These are phyloP conservation scores for Craterocephalus amniculus DNA, from an alignment of 2,797 vertebrate genomes.

Conservation along the genomic window DNA sequence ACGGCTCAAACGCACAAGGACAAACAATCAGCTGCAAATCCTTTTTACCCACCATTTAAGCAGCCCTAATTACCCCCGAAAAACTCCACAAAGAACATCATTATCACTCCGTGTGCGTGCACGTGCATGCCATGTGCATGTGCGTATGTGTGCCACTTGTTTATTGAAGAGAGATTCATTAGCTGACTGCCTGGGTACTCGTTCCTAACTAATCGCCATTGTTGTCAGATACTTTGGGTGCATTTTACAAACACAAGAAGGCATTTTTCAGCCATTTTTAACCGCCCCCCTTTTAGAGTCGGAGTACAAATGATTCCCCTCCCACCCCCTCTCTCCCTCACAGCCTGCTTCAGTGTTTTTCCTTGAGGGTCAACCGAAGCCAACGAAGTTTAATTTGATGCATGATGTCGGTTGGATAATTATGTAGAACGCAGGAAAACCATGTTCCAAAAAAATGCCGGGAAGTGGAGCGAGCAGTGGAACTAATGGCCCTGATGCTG, in stretches of 20 bases:
- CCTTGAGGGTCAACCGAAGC: slow-evolving; percentile 50
- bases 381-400: slow-evolving; percentile 69
- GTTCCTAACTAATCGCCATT: slow-evolving; percentile 64
- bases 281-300: neutral
- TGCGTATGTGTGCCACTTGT: slow-evolving; percentile 51
- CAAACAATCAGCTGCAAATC: slow-evolving; percentile 76
- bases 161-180: slow-evolving; percentile 73
- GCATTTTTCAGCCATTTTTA: slow-evolving; percentile 45
- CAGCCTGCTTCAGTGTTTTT: slow-evolving; percentile 27
- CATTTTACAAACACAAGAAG: slow-evolving; percentile 68
- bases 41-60: slow-evolving; percentile 68
- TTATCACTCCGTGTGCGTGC: slow-evolving; percentile 55
- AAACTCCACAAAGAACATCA: slow-evolving; percentile 73
- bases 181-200: slow-evolving; percentile 66
- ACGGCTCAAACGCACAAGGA: slow-evolving; percentile 68
- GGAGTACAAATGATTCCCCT: slow-evolving; percentile 6
- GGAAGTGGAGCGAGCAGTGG: slow-evolving; percentile 32
- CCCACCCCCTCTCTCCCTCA: neutral
- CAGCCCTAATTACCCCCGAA: slow-evolving; percentile 69
- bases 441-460: slow-evolving; percentile 25
- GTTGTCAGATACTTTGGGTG: slow-evolving; percentile 63
- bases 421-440: slow-evolving; percentile 45
- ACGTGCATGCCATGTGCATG: slow-evolving; percentile 25
- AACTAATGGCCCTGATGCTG: slow-evolving; percentile 65
- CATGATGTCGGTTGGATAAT: slow-evolving; percentile 67